Base-by-base conservation (phyloP, 2,888 invertebrate genomes). In the Chloromyia formosa region DNA sequence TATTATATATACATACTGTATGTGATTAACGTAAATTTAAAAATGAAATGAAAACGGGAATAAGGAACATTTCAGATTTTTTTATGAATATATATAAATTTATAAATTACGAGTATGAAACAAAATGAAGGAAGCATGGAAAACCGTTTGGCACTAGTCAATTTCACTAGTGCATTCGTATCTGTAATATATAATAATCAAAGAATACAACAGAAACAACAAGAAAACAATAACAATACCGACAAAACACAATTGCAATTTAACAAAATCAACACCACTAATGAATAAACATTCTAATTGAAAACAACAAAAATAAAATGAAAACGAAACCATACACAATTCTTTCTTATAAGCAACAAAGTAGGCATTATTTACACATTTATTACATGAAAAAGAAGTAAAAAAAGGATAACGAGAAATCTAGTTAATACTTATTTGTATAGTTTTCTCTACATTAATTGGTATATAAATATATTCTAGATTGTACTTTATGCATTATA, bases 321-420 rank as follows among this genome's bases (percentile, higher is more conserved):
- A n/a, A 49, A 49, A 42, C 77, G 76, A 40, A 66, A 45, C 66
- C 66, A 66, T 49, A 66, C 66, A 45, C 66, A 66, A 66, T 66
- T 66, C 35, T 66, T 66, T 66, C 66, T 66, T 66, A 66, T 66
- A 66, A 35, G 20, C 45, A 35, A 66, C 20, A 18, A 45, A 27
- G 40, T 40, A 62, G 35, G 18, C 5, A 40, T 40, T 62, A 62
- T 62, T 66, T 66, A 45, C 20, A 66, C 62, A 62, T 62, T 62
- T 40, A 62, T 62, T 61, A 61, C 35, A 9, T 22, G 40, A n/a
- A 23, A 4, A 40, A 35, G 23, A 60, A n/a, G 4, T 23, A 40
- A 18, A 16, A 14, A 62, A 27, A 35, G 27, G 7, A 4, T 35
- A 35, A 16, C 2, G 40, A 16, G 40, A 40, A 40, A 62, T 16